These are phyloP conservation scores for Cotesia typhae DNA, from an alignment of 1,140 invertebrate genomes.

Conservation along the genomic window DNA sequence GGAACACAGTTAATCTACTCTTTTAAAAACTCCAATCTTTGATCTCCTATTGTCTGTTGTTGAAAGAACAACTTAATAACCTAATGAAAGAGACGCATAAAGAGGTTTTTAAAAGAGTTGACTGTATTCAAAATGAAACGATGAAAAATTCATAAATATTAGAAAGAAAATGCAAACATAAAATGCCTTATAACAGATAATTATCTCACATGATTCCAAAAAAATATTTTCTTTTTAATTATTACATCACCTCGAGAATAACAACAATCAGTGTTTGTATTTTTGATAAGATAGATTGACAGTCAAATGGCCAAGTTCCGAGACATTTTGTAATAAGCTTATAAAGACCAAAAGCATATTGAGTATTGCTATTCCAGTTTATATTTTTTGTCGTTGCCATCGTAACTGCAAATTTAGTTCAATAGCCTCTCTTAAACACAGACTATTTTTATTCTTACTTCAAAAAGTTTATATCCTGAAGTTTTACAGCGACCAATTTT, in stretches of 20 bases:
- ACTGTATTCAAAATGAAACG: too few relatives aligned
- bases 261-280: constrained; percentile 19
- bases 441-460: constrained; percentile 6
- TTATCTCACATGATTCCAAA: too few relatives aligned
- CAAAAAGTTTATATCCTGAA: constrained; percentile 6
- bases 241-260: constrained; percentile 24
- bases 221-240: too few relatives aligned
- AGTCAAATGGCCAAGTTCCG: constrained; percentile 35
- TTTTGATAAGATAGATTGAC: constrained; percentile 28
- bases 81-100: too few relatives aligned
- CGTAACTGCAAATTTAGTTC: constrained; percentile 5
- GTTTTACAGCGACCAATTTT: neutral
- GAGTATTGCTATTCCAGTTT: constrained; percentile 30
- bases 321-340: constrained; percentile 23
- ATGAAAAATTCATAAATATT: too few relatives aligned
- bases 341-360: constrained; percentile 35
- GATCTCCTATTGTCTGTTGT: too few relatives aligned
- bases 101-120: too few relatives aligned
- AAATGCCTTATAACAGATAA: too few relatives aligned
- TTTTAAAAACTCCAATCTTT: too few relatives aligned
- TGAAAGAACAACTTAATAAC: too few relatives aligned
- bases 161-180: too few relatives aligned
- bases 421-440: neutral
- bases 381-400: constrained; percentile 4
- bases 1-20: too few relatives aligned